Evolutionary conservation across 2,888 invertebrate genomes (phyloP), one percentile per base, ranked within the genome.

Genomic region (Poecilobothrus nobilitatus): DNA sequence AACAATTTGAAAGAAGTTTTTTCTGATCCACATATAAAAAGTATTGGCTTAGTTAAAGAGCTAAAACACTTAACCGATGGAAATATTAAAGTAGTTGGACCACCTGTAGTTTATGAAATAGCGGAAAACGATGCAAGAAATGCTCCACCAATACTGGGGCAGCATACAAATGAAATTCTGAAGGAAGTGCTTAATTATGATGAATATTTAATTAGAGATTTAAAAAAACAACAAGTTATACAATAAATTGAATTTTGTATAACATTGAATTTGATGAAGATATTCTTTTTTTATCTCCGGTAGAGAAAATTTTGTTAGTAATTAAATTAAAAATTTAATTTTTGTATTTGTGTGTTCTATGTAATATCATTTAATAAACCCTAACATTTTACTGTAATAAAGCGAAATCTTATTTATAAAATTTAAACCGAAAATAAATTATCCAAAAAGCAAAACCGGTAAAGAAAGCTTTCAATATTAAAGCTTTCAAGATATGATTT

Each of bases 1-100:
- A 97, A 98, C 82, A 89, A 85, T 63, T 88, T 97, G 81, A 82
- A 86, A 71, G 88, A 94, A 81, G 93, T 92, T 0, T 97, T 97
- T 79, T 85, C 88, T 67, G 95, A 97, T 84, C 89, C 90, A 2
- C 97, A 97, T 81, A 87, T 97, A 0, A 85, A 86, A 72, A 84
- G 86, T 1, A 88, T 90, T 71, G 86, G 83, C n/a, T 77, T 94
- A 68, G 91, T 94, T 0, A 86, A 91, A 78, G 87, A 87, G 70
- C 73, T 94, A 71, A 78, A 84, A 0, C 93, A 95, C 81, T 84
- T 89, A 0, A 83, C 83, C 41, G 88, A 88, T 27, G 93, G 92
- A 0, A 81, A 78, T 20, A 83, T 97, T 3, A 91, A 89, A 78
- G 81, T 94, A 7, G 91, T 94, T 64, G 95, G 92, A 0, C 95